Evolutionary conservation across 2,797 vertebrate species (phyloP), one percentile per base, ranked within the genome.

Genomic region (Phoxinus dragarum): DNA sequence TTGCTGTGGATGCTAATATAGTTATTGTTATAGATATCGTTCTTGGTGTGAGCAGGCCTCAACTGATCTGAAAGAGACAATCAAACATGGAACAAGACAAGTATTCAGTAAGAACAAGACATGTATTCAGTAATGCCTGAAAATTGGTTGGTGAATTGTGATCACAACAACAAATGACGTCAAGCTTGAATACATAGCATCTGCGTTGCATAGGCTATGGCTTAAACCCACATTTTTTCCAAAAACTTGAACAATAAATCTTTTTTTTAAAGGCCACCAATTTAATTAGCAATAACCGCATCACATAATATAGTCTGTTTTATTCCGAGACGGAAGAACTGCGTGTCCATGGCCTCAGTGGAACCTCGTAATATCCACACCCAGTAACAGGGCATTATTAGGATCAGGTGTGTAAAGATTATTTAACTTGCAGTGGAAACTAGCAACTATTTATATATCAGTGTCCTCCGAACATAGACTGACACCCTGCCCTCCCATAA

Each of bases 361-460:
- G 59, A 67, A 80, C 76, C 61, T 72, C 77, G 21, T 68, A 84
- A 82, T 72, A 80, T 67, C 38, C 79, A 73, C 79, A 59, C 88
- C 77, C 76, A 83, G 90, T 88, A 91, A 92, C 59, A 73, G 34
- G 74, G 91, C 69, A 84, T 42, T 68, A 56, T 52, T 72, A 27
- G 64, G 64, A 84, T 88, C 80, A 74, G 64, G 66, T 54, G 64
- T 84, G 72, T 64, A 72, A 52, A 67, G 71, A 80, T 10, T 2
- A 47, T 88, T 14, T 87, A 90, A 73, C 59, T 44, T 73, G 72
- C 54, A 86, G 74, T 86, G 90, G 89, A 87, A 90, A 91, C 89
- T 89, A 71, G 85, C 73, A 42, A 67, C 72, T 34, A 73, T 82
- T 68, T 34, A 82, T 82, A 31, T 42, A 75, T 49, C 71, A 67